Base-by-base conservation (phyloP, 2,888 invertebrate genomes). In the Phalera bucephala region DNA sequence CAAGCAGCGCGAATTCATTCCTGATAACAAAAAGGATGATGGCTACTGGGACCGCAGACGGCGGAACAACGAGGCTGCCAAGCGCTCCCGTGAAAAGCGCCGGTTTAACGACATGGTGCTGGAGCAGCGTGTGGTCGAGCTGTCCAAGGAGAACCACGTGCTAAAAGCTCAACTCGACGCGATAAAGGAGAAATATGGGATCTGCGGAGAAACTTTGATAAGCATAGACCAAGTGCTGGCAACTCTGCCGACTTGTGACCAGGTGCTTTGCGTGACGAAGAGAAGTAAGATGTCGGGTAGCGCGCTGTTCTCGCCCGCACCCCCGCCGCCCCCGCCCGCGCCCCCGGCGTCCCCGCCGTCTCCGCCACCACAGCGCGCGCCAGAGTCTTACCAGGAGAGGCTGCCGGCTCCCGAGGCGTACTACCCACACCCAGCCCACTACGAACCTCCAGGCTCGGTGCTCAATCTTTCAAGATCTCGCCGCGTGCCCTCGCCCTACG, bases 1-100 rank as follows among this genome's bases (percentile, higher is more conserved):
- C 64, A 98, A 98, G 74, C 98, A 98, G 72, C 92, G 99, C 8
- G 98, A 98, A 79, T 98, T 99, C 82, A 98, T 98, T 48, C 98
- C 98, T 0, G 98, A 98, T 76, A 96, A 93, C 83, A 97, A 97
- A 79, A 99, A 99, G 77, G 98, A 99, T 71, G 97, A 98, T 65
- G 96, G 96, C 69, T 99, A 99, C 83, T 99, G 99, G 99, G 98
- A 98, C 80, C 93, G 98, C 38, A 92, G 99, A 38, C 92, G 98
- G 47, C 93, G 98, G 41, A 99, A 99, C 86, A 99, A 99, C 82
- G 98, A 98, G 80, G 99, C 99, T 0, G 99, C 99, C 38, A 97
- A 99, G 76, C 91, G 98, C 27, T 98, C 98, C 3, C 93, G 98
- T n/a, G 98, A 99, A 80, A 99, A 99, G 80, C 93, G 98, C 25